These are phyloP conservation scores for Acyrthosiphon pisum DNA, from an alignment of 1,140 invertebrate species.

Conservation along the genomic window DNA sequence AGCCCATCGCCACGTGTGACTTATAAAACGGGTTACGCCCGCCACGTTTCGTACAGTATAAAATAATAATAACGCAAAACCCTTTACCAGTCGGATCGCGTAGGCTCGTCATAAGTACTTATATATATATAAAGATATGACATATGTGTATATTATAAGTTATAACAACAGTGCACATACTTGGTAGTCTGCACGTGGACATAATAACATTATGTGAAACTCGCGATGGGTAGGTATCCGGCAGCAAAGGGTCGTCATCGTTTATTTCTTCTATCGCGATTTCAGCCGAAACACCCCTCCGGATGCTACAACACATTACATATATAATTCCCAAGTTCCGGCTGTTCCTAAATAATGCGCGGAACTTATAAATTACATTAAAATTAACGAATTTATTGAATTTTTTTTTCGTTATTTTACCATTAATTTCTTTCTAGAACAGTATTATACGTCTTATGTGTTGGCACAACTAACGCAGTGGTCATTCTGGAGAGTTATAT, in stretches of 20 bases:
- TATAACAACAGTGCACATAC: not conserved
- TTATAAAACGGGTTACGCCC: not conserved
- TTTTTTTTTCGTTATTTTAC: not conserved
- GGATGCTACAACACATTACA: not conserved
- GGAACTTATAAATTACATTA: not conserved
- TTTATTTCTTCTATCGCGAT: not conserved
- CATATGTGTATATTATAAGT: not conserved
- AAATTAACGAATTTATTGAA: not conserved
- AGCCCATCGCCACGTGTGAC: not conserved
- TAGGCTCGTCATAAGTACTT: not conserved
- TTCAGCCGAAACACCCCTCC: not conserved
- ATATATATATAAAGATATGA: not conserved
- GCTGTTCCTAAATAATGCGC: not conserved
- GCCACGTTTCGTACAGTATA: not conserved
- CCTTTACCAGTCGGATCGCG: constrained; percentile 5
- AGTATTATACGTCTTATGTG: not conserved
- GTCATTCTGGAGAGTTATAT: not conserved
- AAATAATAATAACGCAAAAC: not conserved
- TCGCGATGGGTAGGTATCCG: not conserved
- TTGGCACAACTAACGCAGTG: no score
- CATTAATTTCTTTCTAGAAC: not conserved
- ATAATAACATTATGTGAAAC: not conserved
- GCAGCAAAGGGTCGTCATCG: not conserved
- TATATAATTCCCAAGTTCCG: not conserved
- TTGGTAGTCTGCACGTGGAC: not conserved